A percentile compares a stretch with the other conserved stretches of the same genome.
phyloP scores from a whole-genome alignment of 2,888 invertebrate species.

The Trileptium ribeirensis region DNA sequence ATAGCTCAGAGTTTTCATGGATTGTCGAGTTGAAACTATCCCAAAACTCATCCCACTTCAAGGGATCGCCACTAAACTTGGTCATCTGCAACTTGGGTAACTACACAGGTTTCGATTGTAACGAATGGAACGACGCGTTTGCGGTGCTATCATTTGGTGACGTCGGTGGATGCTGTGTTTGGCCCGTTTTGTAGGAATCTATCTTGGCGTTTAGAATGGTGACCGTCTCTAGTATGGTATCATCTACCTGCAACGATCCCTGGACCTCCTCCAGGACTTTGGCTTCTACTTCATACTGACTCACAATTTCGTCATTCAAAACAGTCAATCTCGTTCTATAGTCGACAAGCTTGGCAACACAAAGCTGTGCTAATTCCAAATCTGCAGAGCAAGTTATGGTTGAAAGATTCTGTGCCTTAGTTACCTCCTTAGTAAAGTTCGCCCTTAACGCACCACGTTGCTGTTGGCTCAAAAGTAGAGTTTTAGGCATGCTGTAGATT shows the following conservation, averaged over 20 bases:
- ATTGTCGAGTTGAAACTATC: conserved; percentile 4
- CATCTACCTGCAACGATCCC: not conserved
- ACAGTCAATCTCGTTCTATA: not conserved
- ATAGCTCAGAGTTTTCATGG: not conserved
- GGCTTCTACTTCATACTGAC: not conserved
- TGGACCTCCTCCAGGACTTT: not conserved
- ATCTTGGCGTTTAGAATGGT: not conserved
- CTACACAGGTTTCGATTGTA: not conserved
- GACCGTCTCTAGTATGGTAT: not conserved
- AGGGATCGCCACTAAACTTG: not conserved
- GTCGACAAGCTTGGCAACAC: not conserved
- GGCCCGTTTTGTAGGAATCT: not conserved
- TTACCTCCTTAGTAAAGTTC: not conserved
- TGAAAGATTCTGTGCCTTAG: not conserved
- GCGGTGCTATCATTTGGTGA: not conserved
- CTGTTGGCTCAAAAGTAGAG: not conserved
- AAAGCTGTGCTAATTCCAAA: not conserved
- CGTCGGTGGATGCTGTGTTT: not conserved
- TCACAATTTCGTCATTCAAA: not conserved
- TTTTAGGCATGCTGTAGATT: too few species aligned
- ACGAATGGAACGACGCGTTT: not conserved
- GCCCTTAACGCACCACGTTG: not conserved
- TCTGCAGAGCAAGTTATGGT: not conserved
- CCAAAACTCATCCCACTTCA: conserved; percentile 16
- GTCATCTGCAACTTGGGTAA: not conserved